A percentile compares a stretch with the other conserved stretches of the same genome.
These are phyloP conservation scores for Yponomeuta evonymella DNA, from an alignment of 2,888 invertebrate genomes.

Conservation along the genomic window DNA sequence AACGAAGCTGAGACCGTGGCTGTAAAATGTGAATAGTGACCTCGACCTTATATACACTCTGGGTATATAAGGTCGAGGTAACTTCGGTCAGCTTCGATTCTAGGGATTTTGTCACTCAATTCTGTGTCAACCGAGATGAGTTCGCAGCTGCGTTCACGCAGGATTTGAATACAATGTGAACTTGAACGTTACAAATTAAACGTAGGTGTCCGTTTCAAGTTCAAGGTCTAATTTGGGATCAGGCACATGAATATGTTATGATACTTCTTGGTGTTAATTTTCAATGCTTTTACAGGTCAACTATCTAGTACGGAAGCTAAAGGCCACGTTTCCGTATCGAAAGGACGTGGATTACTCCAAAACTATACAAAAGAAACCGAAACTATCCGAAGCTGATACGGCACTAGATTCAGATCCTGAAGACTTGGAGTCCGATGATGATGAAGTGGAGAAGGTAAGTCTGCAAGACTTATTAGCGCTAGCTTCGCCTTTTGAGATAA, in stretches of 20 bases:
- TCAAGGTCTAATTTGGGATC: too few species aligned
- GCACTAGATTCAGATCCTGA: conserved; percentile 64
- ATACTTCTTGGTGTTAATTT: neutral
- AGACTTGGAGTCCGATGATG: conserved; percentile 67
- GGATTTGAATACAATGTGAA: too few species aligned
- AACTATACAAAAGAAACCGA: conserved; percentile 43
- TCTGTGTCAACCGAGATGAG: too few species aligned
- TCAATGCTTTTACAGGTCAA: conserved; percentile 40
- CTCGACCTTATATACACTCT: too few species aligned
- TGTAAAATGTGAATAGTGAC: too few species aligned
- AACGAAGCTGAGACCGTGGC: too few species aligned
- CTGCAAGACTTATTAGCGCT: neutral
- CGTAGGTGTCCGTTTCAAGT: too few species aligned
- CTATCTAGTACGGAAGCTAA: conserved; percentile 58
- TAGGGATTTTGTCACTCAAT: too few species aligned
- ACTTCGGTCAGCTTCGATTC: too few species aligned
- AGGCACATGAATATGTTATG: neutral
- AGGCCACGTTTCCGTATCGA: conserved; percentile 58
- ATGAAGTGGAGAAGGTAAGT: conserved; percentile 46
- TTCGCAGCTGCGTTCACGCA: too few species aligned
- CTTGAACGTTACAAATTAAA: too few species aligned
- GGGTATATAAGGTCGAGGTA: too few species aligned
- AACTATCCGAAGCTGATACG: conserved; percentile 37
- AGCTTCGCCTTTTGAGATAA: neutral
- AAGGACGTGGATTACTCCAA: conserved; percentile 64